Conservation (phyloP, 1,140 invertebrate genomes). For the Aphaenogaster ashmeadi region DNA sequence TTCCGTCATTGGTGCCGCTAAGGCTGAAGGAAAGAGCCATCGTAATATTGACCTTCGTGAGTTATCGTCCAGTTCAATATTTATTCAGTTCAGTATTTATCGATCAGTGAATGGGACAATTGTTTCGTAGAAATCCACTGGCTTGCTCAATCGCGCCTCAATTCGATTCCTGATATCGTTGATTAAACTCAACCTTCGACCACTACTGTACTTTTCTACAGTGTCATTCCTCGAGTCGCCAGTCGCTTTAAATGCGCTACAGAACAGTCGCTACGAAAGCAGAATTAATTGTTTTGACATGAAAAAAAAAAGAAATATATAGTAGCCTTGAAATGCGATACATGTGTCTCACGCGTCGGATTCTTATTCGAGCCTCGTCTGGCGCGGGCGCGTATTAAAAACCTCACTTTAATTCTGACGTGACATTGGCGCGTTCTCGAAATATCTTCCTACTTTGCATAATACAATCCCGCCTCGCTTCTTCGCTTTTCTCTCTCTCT, state of each 20-base stretch:
- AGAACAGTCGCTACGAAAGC: background rate
- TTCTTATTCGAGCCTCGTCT: constrained; percentile 42
- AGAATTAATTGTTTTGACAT: constrained; percentile 27
- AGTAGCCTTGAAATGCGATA: constrained; percentile 40
- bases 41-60: background rate
- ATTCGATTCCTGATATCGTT: constrained; percentile 12
- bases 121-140: background rate
- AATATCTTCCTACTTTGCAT: constrained; percentile 50
- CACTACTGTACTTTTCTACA: constrained; percentile 4
- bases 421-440: constrained; percentile 36
- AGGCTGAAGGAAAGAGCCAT: background rate
- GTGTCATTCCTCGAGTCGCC: background rate
- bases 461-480: constrained; percentile 13
- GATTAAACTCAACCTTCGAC: constrained; percentile 6
- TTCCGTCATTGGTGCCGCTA: background rate
- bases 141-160: background rate
- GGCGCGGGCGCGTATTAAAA: constrained; percentile 19
- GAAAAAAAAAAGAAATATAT: constrained; percentile 8
- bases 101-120: background rate
- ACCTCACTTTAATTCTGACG: constrained; percentile 38
- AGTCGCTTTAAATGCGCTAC: background rate
- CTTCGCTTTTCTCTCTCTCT: background rate
- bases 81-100: constrained; percentile 11
- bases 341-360: constrained; percentile 31
- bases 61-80: background rate